A percentile compares a stretch with the other conserved stretches of the same genome.
Conservation (phyloP, 2,888 invertebrate species). For the Trachelus troglodyta region DNA sequence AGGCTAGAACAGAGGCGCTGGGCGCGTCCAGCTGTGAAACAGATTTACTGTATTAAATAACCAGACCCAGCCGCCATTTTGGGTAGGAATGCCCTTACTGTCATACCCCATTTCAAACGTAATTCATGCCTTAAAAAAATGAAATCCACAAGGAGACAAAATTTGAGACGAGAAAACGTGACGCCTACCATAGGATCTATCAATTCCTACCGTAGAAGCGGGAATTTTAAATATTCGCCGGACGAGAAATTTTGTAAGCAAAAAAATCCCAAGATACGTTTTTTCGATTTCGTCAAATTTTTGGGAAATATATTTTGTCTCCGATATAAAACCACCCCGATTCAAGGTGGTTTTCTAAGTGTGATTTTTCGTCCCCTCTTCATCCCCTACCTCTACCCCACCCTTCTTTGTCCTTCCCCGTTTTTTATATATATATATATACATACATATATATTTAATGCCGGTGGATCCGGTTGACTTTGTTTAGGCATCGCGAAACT, state of each 20-base stretch:
- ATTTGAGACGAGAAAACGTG: neutral
- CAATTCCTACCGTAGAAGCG: neutral
- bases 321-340: neutral
- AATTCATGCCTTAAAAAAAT: neutral
- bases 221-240: neutral
- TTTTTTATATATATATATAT: neutral
- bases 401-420: neutral
- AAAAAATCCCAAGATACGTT: neutral
- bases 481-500: conserved; percentile 1
- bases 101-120: neutral
- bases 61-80: neutral
- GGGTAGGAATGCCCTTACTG: neutral
- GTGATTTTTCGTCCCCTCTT: neutral
- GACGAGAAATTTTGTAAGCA: neutral
- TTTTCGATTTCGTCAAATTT: neutral
- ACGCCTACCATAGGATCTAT: neutral
- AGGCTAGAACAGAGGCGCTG: conserved; percentile 64
- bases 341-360: neutral
- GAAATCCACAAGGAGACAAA: neutral
- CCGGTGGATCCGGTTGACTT: conserved; percentile 36
- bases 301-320: neutral
- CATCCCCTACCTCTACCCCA: neutral
- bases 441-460: neutral
- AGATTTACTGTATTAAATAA: conserved; percentile 56
- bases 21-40: conserved; percentile 59